A percentile compares a stretch with the other conserved stretches of the same genome.
phyloP scores from a whole-genome alignment of 1,140 invertebrate species.

The Thaumetopoea pityocampa region DNA sequence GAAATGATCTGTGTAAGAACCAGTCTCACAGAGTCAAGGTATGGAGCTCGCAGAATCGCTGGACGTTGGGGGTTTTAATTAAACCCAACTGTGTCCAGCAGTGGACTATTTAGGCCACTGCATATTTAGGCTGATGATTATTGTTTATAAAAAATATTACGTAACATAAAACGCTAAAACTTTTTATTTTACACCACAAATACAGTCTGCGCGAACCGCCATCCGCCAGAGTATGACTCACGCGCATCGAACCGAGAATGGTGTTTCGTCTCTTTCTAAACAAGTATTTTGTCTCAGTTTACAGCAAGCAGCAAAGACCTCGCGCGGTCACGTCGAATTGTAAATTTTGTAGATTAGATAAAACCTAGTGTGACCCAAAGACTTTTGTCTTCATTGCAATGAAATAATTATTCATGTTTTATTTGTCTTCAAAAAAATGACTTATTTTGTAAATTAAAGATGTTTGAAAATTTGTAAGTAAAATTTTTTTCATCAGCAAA shows the following conservation, averaged over 20 bases:
- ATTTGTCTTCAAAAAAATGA: too few species aligned
- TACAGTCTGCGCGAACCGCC: constrained; percentile 33
- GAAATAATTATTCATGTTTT: too few species aligned
- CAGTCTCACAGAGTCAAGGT: too few species aligned
- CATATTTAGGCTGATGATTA: too few species aligned
- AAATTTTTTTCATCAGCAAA: too few species aligned
- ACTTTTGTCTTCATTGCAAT: too few species aligned
- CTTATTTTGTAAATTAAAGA: too few species aligned
- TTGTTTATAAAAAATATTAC: constrained; percentile 1
- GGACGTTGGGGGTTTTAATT: too few species aligned
- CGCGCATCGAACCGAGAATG: constrained; percentile 38
- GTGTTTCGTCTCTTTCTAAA: constrained; percentile 35
- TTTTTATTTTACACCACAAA: constrained; percentile 11
- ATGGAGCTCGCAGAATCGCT: too few species aligned
- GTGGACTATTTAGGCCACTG: constrained; percentile 8
- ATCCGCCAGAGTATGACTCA: constrained; percentile 55
- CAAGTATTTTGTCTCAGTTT: constrained; percentile 30
- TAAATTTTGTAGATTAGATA: constrained; percentile 24
- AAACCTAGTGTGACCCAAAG: constrained; percentile 15
- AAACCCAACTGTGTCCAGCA: too few species aligned
- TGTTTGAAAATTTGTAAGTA: too few species aligned
- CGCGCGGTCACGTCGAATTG: constrained; percentile 18
- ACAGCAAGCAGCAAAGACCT: constrained; percentile 10
- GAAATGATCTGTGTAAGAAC: too few species aligned
- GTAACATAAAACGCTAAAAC: constrained; percentile 5